These are phyloP conservation scores for Tyria jacobaeae DNA, from an alignment of 2,888 invertebrate genomes.

Conservation along the genomic window DNA sequence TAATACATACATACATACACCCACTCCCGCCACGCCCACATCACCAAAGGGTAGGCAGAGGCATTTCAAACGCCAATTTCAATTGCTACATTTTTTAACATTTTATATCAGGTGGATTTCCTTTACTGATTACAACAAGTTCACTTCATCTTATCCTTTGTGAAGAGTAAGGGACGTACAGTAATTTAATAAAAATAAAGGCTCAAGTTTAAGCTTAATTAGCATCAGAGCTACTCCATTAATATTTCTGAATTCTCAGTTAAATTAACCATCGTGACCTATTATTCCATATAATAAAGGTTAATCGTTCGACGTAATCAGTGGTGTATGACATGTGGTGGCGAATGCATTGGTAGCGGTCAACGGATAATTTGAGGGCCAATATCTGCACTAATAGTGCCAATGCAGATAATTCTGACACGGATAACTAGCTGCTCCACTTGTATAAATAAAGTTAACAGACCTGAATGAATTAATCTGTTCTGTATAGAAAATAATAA, in stretches of 20 bases:
- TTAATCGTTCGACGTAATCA: constrained; percentile 52
- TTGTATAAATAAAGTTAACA: constrained; percentile 37
- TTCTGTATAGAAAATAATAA: no score
- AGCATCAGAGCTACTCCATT: no score
- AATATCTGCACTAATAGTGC: constrained; percentile 56
- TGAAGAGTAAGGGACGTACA: no score
- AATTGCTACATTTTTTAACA: no score
- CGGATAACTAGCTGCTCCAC: constrained; percentile 56
- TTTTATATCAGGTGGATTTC: no score
- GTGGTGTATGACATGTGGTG: constrained; percentile 56
- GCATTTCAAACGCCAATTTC: no score
- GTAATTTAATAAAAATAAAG: background rate
- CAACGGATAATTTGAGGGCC: constrained; percentile 70
- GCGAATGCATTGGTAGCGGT: constrained; percentile 67
- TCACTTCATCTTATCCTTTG: no score
- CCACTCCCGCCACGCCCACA: no score
- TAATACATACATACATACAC: no score
- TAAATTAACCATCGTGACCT: constrained; percentile 28
- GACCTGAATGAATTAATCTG: background rate
- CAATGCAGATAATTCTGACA: constrained; percentile 56
- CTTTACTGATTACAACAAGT: no score
- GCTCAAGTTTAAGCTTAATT: constrained; percentile 8
- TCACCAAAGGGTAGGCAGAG: no score
- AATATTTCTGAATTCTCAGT: constrained; percentile 18
- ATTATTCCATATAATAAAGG: constrained; percentile 28